These are phyloP conservation scores for Ictalurus furcatus DNA, from an alignment of 2,113 vertebrate species.

Conservation along the genomic window DNA sequence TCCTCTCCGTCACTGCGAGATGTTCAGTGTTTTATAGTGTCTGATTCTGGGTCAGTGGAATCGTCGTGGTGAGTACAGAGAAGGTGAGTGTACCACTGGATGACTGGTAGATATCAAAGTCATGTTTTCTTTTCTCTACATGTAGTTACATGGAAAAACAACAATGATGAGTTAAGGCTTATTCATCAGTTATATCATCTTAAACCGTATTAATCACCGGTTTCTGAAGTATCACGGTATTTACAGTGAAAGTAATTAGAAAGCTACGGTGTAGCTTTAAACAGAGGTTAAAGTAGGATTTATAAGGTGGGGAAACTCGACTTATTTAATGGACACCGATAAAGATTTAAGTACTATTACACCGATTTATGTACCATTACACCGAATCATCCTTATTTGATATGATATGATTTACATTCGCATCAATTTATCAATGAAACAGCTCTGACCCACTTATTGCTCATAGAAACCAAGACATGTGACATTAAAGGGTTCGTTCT, in stretches of 20 bases:
- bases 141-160: neutral
- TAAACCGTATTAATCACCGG: neutral
- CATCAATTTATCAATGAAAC: neutral
- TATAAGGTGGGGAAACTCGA: neutral
- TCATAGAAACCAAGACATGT: neutral
- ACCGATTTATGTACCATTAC: no score
- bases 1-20: neutral
- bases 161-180: neutral
- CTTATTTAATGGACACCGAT: neutral
- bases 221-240: neutral
- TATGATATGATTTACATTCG: neutral
- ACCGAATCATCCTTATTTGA: neutral
- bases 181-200: neutral
- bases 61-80: neutral
- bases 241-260: neutral
- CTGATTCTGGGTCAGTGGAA: neutral
- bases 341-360: neutral
- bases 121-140: neutral
- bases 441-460: neutral
- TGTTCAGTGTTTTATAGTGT: neutral
- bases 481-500: neutral
- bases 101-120: neutral
- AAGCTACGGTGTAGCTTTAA: neutral
- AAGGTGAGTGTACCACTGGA: no score
- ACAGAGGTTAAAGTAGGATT: neutral